A percentile compares a stretch with the other conserved stretches of the same genome.
These are phyloP conservation scores for Alethe diademata DNA, from an alignment of 2,113 vertebrate species.

Conservation along the genomic window DNA sequence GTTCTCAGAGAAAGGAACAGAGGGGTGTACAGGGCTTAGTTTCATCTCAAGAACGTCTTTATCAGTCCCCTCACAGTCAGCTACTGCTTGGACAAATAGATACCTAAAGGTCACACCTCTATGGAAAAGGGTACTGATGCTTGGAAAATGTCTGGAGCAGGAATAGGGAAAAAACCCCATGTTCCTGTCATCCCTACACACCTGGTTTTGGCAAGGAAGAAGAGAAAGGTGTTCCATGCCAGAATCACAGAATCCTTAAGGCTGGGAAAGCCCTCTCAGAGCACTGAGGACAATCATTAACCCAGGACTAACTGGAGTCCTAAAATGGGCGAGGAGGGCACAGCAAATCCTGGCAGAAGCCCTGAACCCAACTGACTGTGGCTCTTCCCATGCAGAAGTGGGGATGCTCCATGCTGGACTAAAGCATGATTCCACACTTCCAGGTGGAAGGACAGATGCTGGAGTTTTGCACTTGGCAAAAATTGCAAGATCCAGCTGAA, in stretches of 20 bases:
- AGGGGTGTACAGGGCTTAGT: neutral
- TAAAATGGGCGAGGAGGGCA: neutral
- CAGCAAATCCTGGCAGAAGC: neutral
- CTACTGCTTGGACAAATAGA: neutral
- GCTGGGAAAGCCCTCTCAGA: neutral
- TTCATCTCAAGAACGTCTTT: neutral
- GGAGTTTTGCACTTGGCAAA: neutral
- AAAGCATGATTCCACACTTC: no score
- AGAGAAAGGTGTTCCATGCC: neutral
- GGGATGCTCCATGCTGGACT: neutral
- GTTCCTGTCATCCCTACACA: neutral
- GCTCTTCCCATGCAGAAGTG: neutral
- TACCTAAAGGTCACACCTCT: neutral
- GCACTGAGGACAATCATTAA: neutral
- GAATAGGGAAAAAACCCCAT: rapidly evolving
- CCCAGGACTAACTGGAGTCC: neutral
- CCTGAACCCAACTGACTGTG: neutral
- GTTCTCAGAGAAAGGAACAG: neutral
- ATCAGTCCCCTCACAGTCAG: neutral
- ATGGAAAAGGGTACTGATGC: neutral
- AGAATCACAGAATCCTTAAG: neutral
- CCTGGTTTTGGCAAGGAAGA: neutral
- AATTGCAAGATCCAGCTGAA: neutral
- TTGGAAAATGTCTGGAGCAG: neutral
- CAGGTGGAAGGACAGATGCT: no score